Conservation (phyloP, 1,140 invertebrate genomes). For the Drosophila parvula region DNA sequence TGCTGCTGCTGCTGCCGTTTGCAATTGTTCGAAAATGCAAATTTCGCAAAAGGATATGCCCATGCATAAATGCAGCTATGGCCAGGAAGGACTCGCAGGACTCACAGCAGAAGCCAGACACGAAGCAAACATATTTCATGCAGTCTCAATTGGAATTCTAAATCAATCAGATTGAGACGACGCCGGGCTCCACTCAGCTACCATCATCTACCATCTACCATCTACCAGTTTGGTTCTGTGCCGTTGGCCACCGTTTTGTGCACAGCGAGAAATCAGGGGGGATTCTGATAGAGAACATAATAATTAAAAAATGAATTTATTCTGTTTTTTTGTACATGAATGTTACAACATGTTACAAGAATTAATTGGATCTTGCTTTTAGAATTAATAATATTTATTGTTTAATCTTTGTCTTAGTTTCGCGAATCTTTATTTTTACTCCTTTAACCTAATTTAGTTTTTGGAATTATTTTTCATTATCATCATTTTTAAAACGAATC, state of each 20-base stretch:
- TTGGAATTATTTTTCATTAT: no score
- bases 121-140: slow-evolving; percentile 81
- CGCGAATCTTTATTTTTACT: no score
- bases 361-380: no score
- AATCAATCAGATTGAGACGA: slow-evolving; percentile 83
- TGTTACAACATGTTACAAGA: no score
- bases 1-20: slow-evolving; percentile 50
- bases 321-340: no score
- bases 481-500: no score
- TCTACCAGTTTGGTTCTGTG: slow-evolving; percentile 25
- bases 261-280: slow-evolving; percentile 20
- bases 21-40: slow-evolving; percentile 80
- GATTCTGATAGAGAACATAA: no score
- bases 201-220: slow-evolving; percentile 15
- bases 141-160: slow-evolving; percentile 84
- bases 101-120: slow-evolving; percentile 54
- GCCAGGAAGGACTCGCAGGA: slow-evolving; percentile 41
- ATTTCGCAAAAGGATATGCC: slow-evolving; percentile 81
- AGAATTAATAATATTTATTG: no score
- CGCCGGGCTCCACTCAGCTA: slow-evolving; percentile 47
- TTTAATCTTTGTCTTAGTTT: no score
- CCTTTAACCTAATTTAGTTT: no score
- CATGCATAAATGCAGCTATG: slow-evolving; percentile 67
- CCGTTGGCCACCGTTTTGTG: background rate
- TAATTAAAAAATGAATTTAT: no score